Conservation (phyloP, 2,888 invertebrate species). For the Drosophila putrida region DNA sequence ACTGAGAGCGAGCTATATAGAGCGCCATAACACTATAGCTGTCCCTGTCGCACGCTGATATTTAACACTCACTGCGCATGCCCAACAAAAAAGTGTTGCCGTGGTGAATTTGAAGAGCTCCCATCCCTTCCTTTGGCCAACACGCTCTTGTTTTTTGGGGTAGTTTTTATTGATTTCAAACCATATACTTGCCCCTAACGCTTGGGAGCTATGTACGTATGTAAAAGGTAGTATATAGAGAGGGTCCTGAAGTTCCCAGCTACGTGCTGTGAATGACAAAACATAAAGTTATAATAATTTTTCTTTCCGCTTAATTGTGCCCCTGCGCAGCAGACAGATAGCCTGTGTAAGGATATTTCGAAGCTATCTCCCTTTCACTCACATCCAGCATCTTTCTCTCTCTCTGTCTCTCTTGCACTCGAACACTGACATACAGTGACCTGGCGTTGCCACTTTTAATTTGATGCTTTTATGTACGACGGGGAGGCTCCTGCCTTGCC, state of each 20-base stretch:
- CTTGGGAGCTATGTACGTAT: conserved; percentile 1
- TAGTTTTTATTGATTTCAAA: conserved; percentile 73
- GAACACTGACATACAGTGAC: conserved; percentile 38
- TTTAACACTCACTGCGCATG: conserved; percentile 49
- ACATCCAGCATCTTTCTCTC: background rate
- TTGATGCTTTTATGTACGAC: conserved; percentile 76
- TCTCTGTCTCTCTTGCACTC: conserved; percentile 4
- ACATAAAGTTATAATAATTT: conserved; percentile 83
- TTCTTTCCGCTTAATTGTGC: conserved; percentile 83
- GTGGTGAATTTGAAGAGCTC: conserved; percentile 59
- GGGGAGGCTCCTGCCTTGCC: conserved; percentile 21
- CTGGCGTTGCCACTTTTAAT: conserved; percentile 75
- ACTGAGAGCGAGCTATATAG: conserved; percentile 11
- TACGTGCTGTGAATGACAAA: conserved; percentile 76
- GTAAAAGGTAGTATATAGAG: background rate
- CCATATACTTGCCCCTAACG: conserved; percentile 48
- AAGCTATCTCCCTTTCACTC: conserved; percentile 13
- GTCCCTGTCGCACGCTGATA: conserved; percentile 46
- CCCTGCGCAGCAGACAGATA: conserved; percentile 71
- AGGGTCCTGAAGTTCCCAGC: conserved; percentile 2
- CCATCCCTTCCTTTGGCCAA: background rate
- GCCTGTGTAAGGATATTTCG: conserved; percentile 54
- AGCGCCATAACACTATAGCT: conserved; percentile 42
- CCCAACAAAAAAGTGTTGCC: conserved; percentile 31
- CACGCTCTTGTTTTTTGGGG: conserved; percentile 50